Percentiles rank a stretch among this genome's conserved stretches.
Conservation (phyloP, 2,797 vertebrate species). For the Pantherophis vulpinus region DNA sequence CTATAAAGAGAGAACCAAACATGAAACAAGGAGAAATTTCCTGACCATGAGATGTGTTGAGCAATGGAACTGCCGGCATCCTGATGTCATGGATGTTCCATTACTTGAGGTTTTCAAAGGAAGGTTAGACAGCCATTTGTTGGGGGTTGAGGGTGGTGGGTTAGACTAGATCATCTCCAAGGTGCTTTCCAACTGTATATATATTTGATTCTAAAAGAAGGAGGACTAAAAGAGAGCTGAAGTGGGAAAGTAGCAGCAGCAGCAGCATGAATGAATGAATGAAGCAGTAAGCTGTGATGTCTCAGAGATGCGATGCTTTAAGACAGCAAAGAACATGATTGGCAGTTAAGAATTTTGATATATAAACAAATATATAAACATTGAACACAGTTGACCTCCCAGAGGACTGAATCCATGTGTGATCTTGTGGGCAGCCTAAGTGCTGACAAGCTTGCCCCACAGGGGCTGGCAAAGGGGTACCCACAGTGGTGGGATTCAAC, state of each 20-base stretch:
- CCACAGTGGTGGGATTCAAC: too few species aligned
- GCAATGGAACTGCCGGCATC: background rate
- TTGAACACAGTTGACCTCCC: background rate
- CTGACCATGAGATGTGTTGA: background rate
- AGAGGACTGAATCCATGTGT: background rate
- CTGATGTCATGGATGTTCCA: background rate
- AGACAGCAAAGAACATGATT: too few species aligned
- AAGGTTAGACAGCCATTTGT: background rate
- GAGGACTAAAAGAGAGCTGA: background rate
- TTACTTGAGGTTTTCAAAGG: background rate
- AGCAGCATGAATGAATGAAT: background rate
- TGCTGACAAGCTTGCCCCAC: too few species aligned
- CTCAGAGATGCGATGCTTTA: background rate
- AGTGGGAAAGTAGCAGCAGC: background rate
- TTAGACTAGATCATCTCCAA: background rate
- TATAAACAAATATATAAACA: background rate
- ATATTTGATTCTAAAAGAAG: background rate
- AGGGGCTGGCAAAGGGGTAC: background rate
- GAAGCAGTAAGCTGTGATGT: background rate
- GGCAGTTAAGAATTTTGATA: too few species aligned
- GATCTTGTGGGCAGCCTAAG: background rate
- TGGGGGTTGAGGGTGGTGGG: background rate
- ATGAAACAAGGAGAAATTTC: background rate
- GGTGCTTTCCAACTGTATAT: background rate
- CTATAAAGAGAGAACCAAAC: background rate